Evolutionary conservation across 2,113 vertebrate species (phyloP).

Genomic region (Aptenodytes forsteri): DNA sequence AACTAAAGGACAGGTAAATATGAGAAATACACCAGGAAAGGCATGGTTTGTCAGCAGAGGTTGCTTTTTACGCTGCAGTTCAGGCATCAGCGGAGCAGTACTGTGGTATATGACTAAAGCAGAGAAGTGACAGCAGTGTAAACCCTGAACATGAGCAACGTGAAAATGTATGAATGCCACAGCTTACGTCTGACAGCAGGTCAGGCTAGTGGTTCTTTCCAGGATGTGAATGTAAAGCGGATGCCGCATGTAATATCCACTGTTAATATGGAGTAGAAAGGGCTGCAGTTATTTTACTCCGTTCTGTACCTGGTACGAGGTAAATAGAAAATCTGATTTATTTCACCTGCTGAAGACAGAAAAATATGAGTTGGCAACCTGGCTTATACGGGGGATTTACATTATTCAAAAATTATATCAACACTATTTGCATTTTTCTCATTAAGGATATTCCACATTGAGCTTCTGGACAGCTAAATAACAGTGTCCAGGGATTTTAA

Average conservation of each 20-base stretch:
- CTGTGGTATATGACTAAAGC: background rate
- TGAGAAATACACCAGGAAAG: background rate
- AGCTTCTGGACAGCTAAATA: background rate
- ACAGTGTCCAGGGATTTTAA: background rate
- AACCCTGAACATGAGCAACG: background rate
- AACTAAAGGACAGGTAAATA: background rate
- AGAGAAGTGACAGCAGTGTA: background rate
- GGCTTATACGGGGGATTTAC: background rate
- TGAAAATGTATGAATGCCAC: background rate
- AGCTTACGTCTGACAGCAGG: background rate
- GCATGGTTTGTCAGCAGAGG: background rate
- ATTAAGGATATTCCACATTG: background rate
- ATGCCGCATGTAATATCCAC: background rate
- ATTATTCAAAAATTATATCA: background rate
- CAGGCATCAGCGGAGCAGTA: background rate
- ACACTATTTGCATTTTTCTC: background rate
- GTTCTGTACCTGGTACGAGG: background rate
- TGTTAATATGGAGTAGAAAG: background rate
- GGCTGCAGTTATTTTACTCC: background rate
- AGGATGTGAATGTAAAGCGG: background rate
- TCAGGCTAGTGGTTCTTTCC: background rate
- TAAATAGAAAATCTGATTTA: background rate
- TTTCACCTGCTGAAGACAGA: background rate
- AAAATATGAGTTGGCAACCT: background rate
- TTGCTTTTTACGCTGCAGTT: background rate